phyloP scores from a whole-genome alignment of 2,888 invertebrate species.

The Plebejus argus region DNA sequence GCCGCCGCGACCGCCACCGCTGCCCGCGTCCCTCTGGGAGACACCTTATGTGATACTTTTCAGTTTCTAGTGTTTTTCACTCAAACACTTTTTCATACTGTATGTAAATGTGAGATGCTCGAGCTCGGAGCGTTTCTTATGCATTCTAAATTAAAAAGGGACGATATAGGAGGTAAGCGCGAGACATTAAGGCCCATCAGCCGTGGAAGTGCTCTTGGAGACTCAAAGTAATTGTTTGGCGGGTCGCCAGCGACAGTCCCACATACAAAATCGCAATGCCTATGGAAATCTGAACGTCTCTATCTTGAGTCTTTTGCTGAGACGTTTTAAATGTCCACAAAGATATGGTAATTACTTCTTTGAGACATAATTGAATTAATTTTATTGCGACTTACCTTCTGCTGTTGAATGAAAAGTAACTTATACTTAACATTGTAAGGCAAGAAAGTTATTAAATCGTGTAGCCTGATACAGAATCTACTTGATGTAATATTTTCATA shows the following conservation, averaged over 20 bases:
- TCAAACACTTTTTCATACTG: slow-evolving; percentile 18
- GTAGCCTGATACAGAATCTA: too few relatives aligned
- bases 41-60: too few relatives aligned
- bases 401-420: not conserved
- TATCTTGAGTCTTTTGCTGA: slow-evolving; percentile 48
- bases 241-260: slow-evolving; percentile 53
- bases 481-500: too few relatives aligned
- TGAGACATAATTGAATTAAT: not conserved
- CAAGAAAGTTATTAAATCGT: too few relatives aligned
- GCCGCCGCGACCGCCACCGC: too few relatives aligned
- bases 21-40: too few relatives aligned
- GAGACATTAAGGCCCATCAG: slow-evolving; percentile 62
- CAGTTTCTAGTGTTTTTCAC: not conserved
- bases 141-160: slow-evolving; percentile 32
- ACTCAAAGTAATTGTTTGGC: slow-evolving; percentile 77
- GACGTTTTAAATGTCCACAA: slow-evolving; percentile 42
- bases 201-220: slow-evolving; percentile 66
- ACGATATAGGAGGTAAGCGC: slow-evolving; percentile 40
- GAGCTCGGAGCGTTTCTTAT: slow-evolving; percentile 25
- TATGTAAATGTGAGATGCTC: slow-evolving; percentile 29
- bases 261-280: slow-evolving; percentile 41
- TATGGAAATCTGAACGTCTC: slow-evolving; percentile 61
- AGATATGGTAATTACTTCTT: slow-evolving; percentile 1
- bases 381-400: not conserved
- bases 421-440: not conserved